These are phyloP conservation scores for Cetonia aurata DNA, from an alignment of 2,888 invertebrate genomes.

Conservation along the genomic window DNA sequence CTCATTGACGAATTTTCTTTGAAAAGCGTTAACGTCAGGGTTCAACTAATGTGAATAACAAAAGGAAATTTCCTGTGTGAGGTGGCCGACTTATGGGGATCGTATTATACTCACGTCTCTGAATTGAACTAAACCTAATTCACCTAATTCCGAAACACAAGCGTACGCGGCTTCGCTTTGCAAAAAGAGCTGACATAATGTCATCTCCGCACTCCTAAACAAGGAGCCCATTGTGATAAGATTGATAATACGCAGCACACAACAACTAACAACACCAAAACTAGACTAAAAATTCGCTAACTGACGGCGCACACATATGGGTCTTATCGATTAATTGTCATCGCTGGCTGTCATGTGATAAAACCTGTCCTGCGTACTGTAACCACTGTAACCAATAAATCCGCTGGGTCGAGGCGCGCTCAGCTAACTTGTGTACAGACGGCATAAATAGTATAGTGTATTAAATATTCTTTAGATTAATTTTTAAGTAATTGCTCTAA, in stretches of 20 bases:
- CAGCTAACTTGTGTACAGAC: neutral
- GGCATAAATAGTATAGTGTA: too few relatives aligned
- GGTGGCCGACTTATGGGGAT: neutral
- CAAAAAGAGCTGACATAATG: conserved; percentile 96
- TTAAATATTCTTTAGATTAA: too few relatives aligned
- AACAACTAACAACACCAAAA: conserved; percentile 21
- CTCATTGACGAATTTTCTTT: conserved; percentile 98
- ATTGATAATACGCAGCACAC: conserved; percentile 15
- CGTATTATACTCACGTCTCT: conserved; percentile 55
- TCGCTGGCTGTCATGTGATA: conserved; percentile 9
- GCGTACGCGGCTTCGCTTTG: conserved; percentile 99
- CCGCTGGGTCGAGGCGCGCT: neutral
- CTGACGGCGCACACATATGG: conserved; percentile 10
- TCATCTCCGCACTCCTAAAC: conserved; percentile 99
- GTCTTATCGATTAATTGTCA: conserved; percentile 31
- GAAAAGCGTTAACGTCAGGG: conserved; percentile 97
- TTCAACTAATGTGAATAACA: conserved; percentile 77
- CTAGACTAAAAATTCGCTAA: conserved; percentile 29
- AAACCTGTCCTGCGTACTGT: neutral
- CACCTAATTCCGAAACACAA: conserved; percentile 97
- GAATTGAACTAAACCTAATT: conserved; percentile 97
- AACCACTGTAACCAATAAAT: neutral
- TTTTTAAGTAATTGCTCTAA: too few relatives aligned
- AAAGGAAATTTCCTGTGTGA: neutral
- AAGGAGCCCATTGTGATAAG: conserved; percentile 82